phyloP scores from a whole-genome alignment of 2,113 vertebrate species.

The Scalopus aquaticus region DNA sequence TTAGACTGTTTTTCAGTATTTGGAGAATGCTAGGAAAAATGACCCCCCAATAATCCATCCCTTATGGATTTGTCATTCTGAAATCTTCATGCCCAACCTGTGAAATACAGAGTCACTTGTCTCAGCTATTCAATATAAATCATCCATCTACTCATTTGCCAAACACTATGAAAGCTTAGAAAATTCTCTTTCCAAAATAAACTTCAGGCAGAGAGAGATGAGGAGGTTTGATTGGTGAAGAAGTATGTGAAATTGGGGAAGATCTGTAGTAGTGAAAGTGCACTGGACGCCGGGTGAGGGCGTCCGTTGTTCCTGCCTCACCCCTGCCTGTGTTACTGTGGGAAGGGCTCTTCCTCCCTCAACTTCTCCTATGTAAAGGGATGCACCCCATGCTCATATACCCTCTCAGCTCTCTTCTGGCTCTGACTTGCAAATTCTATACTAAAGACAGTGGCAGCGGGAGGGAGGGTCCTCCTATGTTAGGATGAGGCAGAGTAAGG shows the following conservation, averaged over 20 bases:
- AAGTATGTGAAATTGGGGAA: neutral
- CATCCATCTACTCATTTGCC: neutral
- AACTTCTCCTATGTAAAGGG: fast-evolving
- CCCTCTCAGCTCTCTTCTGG: neutral
- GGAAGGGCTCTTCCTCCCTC: too few relatives aligned
- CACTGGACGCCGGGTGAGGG: fast-evolving
- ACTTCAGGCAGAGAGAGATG: neutral
- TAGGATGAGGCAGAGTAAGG: neutral
- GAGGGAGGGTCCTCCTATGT: neutral
- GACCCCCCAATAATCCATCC: fast-evolving
- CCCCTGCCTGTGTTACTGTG: neutral
- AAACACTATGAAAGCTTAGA: neutral
- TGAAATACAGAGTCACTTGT: neutral
- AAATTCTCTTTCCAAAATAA: neutral
- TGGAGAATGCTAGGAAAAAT: neutral
- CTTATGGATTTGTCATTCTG: neutral
- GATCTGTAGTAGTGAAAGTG: neutral
- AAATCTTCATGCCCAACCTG: neutral
- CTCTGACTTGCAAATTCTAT: neutral
- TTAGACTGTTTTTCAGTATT: neutral
- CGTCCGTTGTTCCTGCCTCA: fast-evolving
- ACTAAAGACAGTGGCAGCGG: neutral
- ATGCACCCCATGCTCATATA: fast-evolving
- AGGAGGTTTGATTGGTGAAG: neutral
- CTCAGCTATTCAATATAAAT: neutral